Conservation (phyloP, 92 coral and sea anemone species). For the Paramuricea clavata region DNA sequence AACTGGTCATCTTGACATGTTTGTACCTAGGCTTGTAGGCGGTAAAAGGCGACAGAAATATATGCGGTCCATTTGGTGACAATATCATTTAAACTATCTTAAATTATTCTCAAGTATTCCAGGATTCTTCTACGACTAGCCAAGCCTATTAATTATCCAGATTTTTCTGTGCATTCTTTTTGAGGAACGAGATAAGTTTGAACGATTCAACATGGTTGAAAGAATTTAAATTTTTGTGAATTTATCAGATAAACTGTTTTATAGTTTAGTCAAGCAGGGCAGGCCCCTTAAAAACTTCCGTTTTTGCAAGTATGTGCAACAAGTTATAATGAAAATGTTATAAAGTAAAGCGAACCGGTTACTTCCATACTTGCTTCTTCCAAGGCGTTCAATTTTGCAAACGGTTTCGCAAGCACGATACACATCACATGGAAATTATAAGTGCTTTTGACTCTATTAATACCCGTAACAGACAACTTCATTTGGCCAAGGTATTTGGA, state of each 20-base stretch:
- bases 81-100: not conserved
- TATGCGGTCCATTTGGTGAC: not conserved
- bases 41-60: not conserved
- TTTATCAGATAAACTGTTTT: not conserved
- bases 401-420: not conserved
- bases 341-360: not conserved
- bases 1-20: not conserved
- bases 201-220: constrained; percentile 13
- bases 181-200: not conserved
- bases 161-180: not conserved
- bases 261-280: not conserved
- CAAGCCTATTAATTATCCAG: constrained; percentile 24
- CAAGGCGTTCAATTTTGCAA: not conserved
- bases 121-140: not conserved
- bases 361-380: not conserved
- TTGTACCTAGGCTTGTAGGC: not conserved
- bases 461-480: not conserved
- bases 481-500: not conserved
- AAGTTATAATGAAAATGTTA: too few species aligned
- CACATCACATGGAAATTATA: not conserved
- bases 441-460: not conserved
- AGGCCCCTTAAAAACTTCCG: not conserved
- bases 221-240: not conserved
- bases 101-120: not conserved
- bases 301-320: not conserved